These are phyloP conservation scores for Fundulus diaphanus DNA, from an alignment of 2,797 vertebrate species.

Conservation along the genomic window DNA sequence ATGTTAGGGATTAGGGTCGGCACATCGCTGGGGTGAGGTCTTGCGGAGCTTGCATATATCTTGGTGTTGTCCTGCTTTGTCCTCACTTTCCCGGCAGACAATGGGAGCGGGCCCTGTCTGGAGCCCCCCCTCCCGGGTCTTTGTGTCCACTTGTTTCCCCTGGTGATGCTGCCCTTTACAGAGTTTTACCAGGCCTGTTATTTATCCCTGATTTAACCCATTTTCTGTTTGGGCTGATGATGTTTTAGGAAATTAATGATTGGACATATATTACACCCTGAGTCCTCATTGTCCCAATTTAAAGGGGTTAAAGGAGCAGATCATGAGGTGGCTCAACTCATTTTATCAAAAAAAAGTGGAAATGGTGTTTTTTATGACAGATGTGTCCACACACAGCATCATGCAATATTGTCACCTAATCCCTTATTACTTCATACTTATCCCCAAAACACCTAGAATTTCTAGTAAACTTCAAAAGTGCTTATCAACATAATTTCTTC, in stretches of 20 bases:
- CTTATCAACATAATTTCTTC: background rate
- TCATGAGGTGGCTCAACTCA: too few relatives aligned
- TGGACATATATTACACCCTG: constrained; percentile 11
- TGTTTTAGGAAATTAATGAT: constrained; percentile 13
- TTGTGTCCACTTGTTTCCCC: constrained; percentile 66
- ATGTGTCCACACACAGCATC: background rate
- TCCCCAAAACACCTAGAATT: background rate
- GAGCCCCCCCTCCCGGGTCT: constrained; percentile 40
- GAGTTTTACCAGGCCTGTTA: constrained; percentile 35
- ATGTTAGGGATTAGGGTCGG: constrained; percentile 69
- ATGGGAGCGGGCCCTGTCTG: constrained; percentile 67
- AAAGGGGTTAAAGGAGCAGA: background rate
- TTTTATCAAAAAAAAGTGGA: background rate
- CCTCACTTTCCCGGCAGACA: constrained; percentile 64
- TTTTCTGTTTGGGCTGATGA: constrained; percentile 37
- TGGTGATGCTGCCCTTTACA: constrained; percentile 40
- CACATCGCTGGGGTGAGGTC: constrained; percentile 68
- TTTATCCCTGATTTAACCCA: constrained; percentile 32
- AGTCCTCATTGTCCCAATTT: background rate
- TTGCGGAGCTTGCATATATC: constrained; percentile 62
- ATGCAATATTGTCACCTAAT: background rate
- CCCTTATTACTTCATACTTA: background rate
- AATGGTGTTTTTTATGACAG: background rate
- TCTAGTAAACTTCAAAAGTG: background rate
- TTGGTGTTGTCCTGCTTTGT: constrained; percentile 66